Percentiles rank a stretch among this genome's conserved stretches.
Conservation (phyloP, 2,888 invertebrate genomes). For the Synergus itoensis region DNA sequence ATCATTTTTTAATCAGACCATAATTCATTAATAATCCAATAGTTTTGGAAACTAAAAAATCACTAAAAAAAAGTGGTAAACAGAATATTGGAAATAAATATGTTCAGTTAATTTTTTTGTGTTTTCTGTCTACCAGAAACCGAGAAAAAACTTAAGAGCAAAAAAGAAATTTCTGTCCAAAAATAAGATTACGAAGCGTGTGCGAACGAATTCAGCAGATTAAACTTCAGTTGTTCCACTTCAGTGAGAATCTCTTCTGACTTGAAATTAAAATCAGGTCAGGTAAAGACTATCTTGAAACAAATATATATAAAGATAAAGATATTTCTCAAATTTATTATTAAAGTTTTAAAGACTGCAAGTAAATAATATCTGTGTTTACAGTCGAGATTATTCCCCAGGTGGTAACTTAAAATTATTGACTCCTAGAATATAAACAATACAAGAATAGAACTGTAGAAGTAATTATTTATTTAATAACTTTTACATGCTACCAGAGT, state of each 20-base stretch:
- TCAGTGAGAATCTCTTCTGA: background rate
- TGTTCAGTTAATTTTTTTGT: background rate
- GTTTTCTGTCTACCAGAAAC: background rate
- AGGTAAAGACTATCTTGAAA: background rate
- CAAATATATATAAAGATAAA: background rate
- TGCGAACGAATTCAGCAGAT: background rate
- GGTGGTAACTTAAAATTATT: background rate
- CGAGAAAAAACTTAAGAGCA: background rate
- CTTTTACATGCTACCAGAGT: background rate
- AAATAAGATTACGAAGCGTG: background rate
- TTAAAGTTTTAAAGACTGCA: too few species aligned
- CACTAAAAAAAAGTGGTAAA: too few species aligned
- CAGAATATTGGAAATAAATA: background rate
- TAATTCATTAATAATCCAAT: background rate
- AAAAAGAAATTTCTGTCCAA: background rate
- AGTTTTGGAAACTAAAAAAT: background rate
- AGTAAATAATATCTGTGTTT: background rate
- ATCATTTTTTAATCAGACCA: background rate
- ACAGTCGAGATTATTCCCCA: background rate
- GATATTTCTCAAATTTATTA: background rate
- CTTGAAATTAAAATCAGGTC: background rate
- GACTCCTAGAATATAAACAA: background rate
- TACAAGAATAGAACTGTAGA: background rate
- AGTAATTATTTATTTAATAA: background rate
- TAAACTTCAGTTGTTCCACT: conserved; percentile 2